phyloP scores from a whole-genome alignment of 2,888 invertebrate species.

The Pollenia angustigena region DNA sequence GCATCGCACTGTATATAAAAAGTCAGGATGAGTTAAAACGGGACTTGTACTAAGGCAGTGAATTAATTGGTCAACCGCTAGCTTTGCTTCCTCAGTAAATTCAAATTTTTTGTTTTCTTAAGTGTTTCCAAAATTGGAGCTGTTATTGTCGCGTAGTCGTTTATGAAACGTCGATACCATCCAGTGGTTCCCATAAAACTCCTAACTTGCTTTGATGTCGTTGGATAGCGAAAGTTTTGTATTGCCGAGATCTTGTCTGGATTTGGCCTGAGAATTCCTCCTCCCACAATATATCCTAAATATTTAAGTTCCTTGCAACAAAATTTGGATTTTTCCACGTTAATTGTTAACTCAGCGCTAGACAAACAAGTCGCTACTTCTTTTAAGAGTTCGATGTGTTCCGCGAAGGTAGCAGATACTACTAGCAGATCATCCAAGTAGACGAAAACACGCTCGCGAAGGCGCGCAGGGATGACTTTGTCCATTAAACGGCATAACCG shows the following conservation, averaged over 20 bases:
- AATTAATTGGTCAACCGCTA: background rate
- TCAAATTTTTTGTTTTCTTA: too few species aligned
- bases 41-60: background rate
- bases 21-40: background rate
- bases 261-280: background rate
- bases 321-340: too few species aligned
- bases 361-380: too few species aligned
- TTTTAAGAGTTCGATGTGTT: too few species aligned
- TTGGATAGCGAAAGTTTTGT: background rate
- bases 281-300: background rate
- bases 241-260: background rate
- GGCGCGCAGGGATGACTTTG: slow-evolving; percentile 17
- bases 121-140: too few species aligned
- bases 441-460: slow-evolving; percentile 4
- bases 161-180: too few species aligned
- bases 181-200: too few species aligned
- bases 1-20: background rate
- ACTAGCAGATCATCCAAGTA: background rate
- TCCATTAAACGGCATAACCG: slow-evolving; percentile 63
- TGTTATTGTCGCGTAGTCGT: background rate
- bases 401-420: too few species aligned
- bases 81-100: background rate
- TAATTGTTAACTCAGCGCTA: too few species aligned
- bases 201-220: background rate
- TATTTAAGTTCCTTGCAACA: too few species aligned